Percentiles rank a stretch among this genome's conserved stretches.
Evolutionary conservation across 2,797 vertebrate genomes (phyloP).

Genomic region (Sciurus carolinensis): DNA sequence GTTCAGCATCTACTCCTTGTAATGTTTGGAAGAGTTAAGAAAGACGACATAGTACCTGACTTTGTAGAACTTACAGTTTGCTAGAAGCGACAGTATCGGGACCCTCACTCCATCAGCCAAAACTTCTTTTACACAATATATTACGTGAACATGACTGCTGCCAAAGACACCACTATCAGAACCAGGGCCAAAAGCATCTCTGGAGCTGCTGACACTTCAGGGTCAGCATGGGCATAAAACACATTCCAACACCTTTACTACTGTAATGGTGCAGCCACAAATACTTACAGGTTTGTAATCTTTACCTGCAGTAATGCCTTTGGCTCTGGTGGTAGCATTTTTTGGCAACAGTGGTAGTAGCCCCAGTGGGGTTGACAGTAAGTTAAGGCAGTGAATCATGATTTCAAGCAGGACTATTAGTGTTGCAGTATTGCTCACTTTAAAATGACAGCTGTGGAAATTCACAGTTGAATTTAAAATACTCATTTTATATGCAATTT

Average conservation of each 20-base stretch:
- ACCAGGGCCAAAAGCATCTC: not conserved
- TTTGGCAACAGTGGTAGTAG: not conserved
- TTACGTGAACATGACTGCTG: not conserved
- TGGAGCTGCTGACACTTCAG: not conserved
- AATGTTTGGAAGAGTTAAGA: not conserved
- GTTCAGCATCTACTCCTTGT: not conserved
- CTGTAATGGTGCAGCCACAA: not conserved
- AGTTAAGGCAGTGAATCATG: not conserved
- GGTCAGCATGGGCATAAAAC: not conserved
- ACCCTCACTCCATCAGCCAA: not conserved
- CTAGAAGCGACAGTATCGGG: not conserved
- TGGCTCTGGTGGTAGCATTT: not conserved
- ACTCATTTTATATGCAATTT: not conserved
- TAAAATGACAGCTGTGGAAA: slow-evolving; percentile 20
- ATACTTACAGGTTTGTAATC: not conserved
- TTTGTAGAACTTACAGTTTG: not conserved
- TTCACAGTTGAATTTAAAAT: not conserved
- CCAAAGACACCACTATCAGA: not conserved
- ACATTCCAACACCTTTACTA: not conserved
- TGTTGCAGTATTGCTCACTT: not conserved
- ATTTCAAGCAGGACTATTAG: not conserved
- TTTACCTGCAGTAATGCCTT: slow-evolving; percentile 16
- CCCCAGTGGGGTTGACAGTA: not conserved
- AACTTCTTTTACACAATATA: not conserved
- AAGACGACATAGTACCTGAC: not conserved